phyloP scores from a whole-genome alignment of 2,888 invertebrate genomes.

The Tolmerus cingulatus region DNA sequence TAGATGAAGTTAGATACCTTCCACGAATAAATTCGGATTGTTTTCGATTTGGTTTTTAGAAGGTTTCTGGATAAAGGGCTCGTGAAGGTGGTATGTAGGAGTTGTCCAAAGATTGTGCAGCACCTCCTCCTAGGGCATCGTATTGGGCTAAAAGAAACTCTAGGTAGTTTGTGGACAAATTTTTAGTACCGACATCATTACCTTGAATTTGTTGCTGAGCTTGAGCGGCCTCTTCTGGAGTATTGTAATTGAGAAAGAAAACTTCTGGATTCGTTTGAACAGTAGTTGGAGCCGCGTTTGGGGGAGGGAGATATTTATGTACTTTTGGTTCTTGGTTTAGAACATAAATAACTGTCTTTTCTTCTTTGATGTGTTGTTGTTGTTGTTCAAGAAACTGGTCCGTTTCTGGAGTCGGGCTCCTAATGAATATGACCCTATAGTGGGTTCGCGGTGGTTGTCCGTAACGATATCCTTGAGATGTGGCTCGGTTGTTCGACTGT shows the following conservation, averaged over 20 bases:
- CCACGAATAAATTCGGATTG: neutral
- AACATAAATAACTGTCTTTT: slow-evolving; percentile 41
- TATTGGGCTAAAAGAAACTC: neutral
- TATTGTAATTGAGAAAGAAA: slow-evolving; percentile 45
- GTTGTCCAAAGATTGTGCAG: neutral
- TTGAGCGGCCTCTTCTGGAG: slow-evolving; percentile 43
- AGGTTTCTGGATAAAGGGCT: neutral
- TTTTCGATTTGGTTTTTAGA: neutral
- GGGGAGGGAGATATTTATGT: slow-evolving; percentile 13
- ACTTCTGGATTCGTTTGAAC: slow-evolving; percentile 45
- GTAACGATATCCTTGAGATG: neutral
- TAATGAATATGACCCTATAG: slow-evolving; percentile 36
- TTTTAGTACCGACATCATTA: neutral
- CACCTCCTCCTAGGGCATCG: neutral
- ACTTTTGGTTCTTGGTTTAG: slow-evolving; percentile 11
- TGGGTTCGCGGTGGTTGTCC: neutral
- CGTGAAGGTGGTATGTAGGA: neutral
- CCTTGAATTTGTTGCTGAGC: slow-evolving; percentile 48
- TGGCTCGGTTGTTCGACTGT: neutral
- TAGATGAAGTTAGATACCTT: neutral
- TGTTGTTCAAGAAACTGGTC: neutral
- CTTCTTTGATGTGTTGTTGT: slow-evolving; percentile 32
- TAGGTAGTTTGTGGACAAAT: neutral
- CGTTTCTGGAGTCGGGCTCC: neutral
- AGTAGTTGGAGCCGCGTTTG: slow-evolving; percentile 19